phyloP scores from a whole-genome alignment of 2,888 invertebrate species.

The Agelastica alni region DNA sequence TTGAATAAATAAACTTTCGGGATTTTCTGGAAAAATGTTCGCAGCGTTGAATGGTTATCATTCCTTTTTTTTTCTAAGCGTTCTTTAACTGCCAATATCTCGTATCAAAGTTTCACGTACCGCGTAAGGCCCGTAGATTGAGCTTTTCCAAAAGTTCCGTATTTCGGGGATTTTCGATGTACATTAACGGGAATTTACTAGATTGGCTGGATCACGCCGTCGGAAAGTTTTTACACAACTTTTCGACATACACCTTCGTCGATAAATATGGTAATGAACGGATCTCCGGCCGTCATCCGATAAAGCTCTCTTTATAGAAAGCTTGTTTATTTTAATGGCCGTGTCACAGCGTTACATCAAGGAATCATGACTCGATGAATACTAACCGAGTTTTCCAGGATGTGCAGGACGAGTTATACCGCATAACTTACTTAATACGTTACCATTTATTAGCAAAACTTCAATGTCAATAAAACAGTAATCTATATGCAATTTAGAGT shows the following conservation, averaged over 20 bases:
- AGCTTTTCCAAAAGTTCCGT: conserved; percentile 40
- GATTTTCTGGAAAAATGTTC: conserved; percentile 1
- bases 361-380: conserved; percentile 33
- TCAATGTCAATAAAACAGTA: background rate
- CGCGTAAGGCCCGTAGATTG: conserved; percentile 31
- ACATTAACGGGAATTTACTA: conserved; percentile 49
- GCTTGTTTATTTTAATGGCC: conserved; percentile 48
- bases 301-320: conserved; percentile 43
- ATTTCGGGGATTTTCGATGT: conserved; percentile 38
- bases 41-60: background rate
- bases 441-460: no score
- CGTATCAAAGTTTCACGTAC: conserved; percentile 22
- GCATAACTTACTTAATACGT: conserved; percentile 12
- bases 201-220: conserved; percentile 47
- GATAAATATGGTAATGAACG: conserved; percentile 52
- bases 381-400: conserved; percentile 25
- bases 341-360: conserved; percentile 30
- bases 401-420: conserved; percentile 2
- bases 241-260: conserved; percentile 43
- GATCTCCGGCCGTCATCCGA: conserved; percentile 41
- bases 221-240: conserved; percentile 43
- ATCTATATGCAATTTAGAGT: background rate
- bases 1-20: conserved; percentile 4
- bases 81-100: conserved; percentile 21
- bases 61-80: conserved; percentile 11